Evolutionary conservation across 2,113 vertebrate genomes (phyloP).

Genomic region (Bos taurus): ARS-UCD2.0 NC_037329.1:63480001-63480500

Average conservation of each 20-base stretch:
- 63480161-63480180: not conserved
- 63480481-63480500: too few relatives aligned
- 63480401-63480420: not conserved
- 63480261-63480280: not conserved
- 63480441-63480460: accelerated
- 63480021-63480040: not conserved
- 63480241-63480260: not conserved
- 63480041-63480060: not conserved
- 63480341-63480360: not conserved
- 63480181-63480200: not conserved
- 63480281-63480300: not conserved
- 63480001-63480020: too few relatives aligned
- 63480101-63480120: not conserved
- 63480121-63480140: not conserved
- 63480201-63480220: not conserved
- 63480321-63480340: not conserved
- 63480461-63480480: accelerated
- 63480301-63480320: not conserved
- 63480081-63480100: not conserved
- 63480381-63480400: not conserved
- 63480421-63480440: not conserved
- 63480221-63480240: not conserved
- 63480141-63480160: not conserved
- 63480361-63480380: not conserved
- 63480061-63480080: not conserved